phyloP scores from a whole-genome alignment of 2,888 invertebrate genomes.

The Flexamia atlantica region DNA sequence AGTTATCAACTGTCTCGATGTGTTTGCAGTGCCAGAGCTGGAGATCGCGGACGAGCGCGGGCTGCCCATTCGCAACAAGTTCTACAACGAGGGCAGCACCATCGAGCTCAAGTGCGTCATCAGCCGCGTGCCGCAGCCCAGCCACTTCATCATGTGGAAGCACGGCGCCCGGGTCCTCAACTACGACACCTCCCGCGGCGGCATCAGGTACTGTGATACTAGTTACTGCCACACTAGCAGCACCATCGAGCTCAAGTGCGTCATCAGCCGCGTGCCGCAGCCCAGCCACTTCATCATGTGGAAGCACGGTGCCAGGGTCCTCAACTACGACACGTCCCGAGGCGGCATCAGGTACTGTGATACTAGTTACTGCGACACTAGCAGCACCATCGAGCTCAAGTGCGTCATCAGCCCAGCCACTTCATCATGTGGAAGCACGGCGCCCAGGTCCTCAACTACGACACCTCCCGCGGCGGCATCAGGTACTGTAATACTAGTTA shows the following conservation, averaged over 20 bases:
- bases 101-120: slow-evolving; percentile 90
- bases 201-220: slow-evolving; percentile 90
- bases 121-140: slow-evolving; percentile 86
- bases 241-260: slow-evolving; percentile 89
- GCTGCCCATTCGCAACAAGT: slow-evolving; percentile 86
- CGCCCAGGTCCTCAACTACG: too few relatives aligned
- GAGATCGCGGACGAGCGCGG: slow-evolving; percentile 90
- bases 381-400: too few relatives aligned
- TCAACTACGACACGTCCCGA: slow-evolving; percentile 88
- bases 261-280: slow-evolving; percentile 88
- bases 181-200: slow-evolving; percentile 88
- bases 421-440: too few relatives aligned
- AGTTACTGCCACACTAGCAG: slow-evolving; percentile 90
- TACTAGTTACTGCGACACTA: too few relatives aligned
- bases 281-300: slow-evolving; percentile 85
- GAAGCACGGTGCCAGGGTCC: slow-evolving; percentile 85
- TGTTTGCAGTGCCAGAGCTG: slow-evolving; percentile 88
- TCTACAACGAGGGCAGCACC: slow-evolving; percentile 90
- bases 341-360: slow-evolving; percentile 92
- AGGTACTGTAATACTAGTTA: too few relatives aligned
- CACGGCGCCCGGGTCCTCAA: slow-evolving; percentile 86
- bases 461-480: too few relatives aligned
- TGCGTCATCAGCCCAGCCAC: too few relatives aligned
- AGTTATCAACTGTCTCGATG: too few relatives aligned
- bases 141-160: slow-evolving; percentile 86